Evolutionary conservation across 2,888 invertebrate species (phyloP).

Genomic region (Cheilosia vulpina): DNA sequence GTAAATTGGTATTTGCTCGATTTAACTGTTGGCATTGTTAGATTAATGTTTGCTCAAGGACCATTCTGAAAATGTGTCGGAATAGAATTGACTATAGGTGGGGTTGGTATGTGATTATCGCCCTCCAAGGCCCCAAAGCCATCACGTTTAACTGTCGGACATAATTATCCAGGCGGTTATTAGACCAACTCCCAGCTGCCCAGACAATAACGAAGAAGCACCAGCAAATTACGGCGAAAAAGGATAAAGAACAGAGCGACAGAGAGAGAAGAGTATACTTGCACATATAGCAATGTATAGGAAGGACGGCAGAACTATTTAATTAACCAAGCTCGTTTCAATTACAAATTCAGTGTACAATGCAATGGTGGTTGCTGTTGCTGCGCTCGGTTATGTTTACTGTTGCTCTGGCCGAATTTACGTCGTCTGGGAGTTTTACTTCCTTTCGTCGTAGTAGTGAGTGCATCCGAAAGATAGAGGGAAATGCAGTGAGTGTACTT

Average conservation of each 20-base stretch:
- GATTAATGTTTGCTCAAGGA: slow-evolving; percentile 63
- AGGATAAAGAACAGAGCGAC: background rate
- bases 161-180: slow-evolving; percentile 65
- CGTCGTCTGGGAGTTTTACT: slow-evolving; percentile 16
- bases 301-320: slow-evolving; percentile 56
- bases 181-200: slow-evolving; percentile 38
- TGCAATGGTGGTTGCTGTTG: slow-evolving; percentile 22
- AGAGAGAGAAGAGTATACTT: slow-evolving; percentile 25
- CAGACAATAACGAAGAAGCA: slow-evolving; percentile 23
- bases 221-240: slow-evolving; percentile 45
- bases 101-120: slow-evolving; percentile 13
- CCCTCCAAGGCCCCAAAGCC: slow-evolving; percentile 28
- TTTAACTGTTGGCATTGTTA: slow-evolving; percentile 69
- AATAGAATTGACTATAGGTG: slow-evolving; percentile 4
- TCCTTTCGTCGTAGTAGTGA: background rate
- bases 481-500: background rate
- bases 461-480: slow-evolving; percentile 9
- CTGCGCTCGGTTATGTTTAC: slow-evolving; percentile 40
- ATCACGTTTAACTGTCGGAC: slow-evolving; percentile 59
- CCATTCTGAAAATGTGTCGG: background rate
- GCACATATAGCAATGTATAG: background rate
- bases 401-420: slow-evolving; percentile 56
- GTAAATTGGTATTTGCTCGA: slow-evolving; percentile 69
- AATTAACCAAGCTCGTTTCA: slow-evolving; percentile 69
- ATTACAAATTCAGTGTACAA: slow-evolving; percentile 62